Percentiles rank a stretch among this genome's conserved stretches.
Evolutionary conservation across 2,113 vertebrate species (phyloP).

Genomic region (Pelodiscus sinensis): DNA sequence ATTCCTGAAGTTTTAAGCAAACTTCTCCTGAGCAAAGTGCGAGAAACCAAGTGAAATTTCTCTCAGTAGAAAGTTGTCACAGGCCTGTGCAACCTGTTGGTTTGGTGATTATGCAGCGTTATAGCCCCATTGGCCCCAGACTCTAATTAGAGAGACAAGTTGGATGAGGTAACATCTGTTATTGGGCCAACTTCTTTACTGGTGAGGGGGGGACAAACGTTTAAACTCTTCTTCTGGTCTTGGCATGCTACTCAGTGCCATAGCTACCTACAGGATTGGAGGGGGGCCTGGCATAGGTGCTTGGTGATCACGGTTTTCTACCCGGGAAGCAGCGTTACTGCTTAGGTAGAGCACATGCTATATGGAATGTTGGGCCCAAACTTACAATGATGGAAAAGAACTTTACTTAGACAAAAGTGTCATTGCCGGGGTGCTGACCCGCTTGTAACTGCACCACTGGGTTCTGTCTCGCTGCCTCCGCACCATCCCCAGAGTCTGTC

Average conservation of each 20-base stretch:
- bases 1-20: background rate
- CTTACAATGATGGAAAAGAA: background rate
- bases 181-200: background rate
- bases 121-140: background rate
- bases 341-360: constrained; percentile 5
- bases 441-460: background rate
- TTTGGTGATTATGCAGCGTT: background rate
- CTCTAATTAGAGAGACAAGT: background rate
- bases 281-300: too few species aligned
- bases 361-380: constrained; percentile 12
- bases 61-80: background rate
- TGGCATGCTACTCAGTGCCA: background rate
- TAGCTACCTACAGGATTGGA: background rate
- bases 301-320: constrained; percentile 17
- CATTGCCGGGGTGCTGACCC: background rate
- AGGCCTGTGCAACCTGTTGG: background rate
- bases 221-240: too few species aligned
- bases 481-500: too few species aligned
- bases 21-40: background rate
- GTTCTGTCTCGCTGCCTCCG: background rate
- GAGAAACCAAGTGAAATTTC: background rate
- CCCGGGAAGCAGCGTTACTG: constrained; percentile 6
- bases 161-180: background rate
- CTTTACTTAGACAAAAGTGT: background rate
- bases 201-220: background rate